These are phyloP conservation scores for Epinotia nisella DNA, from an alignment of 2,888 invertebrate species.

Conservation along the genomic window DNA sequence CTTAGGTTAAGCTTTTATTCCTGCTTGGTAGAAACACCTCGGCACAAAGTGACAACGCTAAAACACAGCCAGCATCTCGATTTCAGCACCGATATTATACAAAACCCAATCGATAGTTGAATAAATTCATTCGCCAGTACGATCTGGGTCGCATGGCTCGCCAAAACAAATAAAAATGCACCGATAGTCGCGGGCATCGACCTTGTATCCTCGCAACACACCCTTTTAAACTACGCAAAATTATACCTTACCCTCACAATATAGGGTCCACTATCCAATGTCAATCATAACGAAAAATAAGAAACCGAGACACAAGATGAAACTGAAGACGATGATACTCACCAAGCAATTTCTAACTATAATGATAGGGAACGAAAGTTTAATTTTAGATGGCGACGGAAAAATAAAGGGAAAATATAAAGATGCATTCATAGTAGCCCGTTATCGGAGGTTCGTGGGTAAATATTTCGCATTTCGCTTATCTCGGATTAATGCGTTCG, in stretches of 20 bases:
- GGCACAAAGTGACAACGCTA: constrained; percentile 8
- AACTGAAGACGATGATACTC: constrained; percentile 72
- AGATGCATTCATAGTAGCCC: constrained; percentile 76
- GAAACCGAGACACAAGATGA: constrained; percentile 82
- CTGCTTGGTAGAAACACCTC: neutral
- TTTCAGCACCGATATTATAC: constrained; percentile 71
- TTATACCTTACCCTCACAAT: constrained; percentile 52
- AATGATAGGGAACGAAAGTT: constrained; percentile 48
- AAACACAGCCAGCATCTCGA: constrained; percentile 50
- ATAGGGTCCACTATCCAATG: constrained; percentile 63
- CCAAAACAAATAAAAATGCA: constrained; percentile 84
- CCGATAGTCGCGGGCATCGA: constrained; percentile 82
- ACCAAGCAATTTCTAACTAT: constrained; percentile 61
- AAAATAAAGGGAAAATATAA: constrained; percentile 70
- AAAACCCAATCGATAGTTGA: constrained; percentile 82
- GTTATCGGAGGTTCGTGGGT: constrained; percentile 76
- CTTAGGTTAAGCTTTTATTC: too few relatives aligned
- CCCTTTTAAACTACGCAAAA: constrained; percentile 54
- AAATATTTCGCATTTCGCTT: constrained; percentile 80
- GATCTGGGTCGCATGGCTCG: constrained; percentile 82
- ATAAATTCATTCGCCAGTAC: constrained; percentile 80
- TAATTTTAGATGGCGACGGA: constrained; percentile 46
- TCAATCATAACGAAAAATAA: constrained; percentile 72
- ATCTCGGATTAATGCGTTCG: constrained; percentile 73
- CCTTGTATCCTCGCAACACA: constrained; percentile 72